These are phyloP conservation scores for Alces alces DNA, from an alignment of 2,113 vertebrate species.

Conservation along the genomic window DNA sequence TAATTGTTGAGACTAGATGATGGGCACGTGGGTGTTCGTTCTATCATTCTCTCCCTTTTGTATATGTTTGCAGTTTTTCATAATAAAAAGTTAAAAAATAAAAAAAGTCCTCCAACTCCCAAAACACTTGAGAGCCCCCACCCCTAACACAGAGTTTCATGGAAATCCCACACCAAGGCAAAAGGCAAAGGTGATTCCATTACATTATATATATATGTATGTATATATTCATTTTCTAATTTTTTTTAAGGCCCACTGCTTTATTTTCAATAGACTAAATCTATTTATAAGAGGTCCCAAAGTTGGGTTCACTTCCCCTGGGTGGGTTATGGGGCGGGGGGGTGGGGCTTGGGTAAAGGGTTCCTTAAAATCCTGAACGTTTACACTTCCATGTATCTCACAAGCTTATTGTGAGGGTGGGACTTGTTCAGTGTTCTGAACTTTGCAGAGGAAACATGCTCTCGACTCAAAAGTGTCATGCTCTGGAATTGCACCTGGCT, in stretches of 20 bases:
- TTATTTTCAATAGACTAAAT: conserved; percentile 69
- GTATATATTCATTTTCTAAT: conserved; percentile 67
- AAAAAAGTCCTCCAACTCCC: conserved; percentile 44
- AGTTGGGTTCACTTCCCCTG: conserved; percentile 50
- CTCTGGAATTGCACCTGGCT: conserved; percentile 73
- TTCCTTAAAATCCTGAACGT: conserved; percentile 59
- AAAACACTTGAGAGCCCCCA: conserved; percentile 37
- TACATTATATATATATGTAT: conserved; percentile 22
- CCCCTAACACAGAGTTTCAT: conserved; percentile 32
- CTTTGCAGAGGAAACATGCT: conserved; percentile 53
- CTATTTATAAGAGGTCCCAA: conserved; percentile 60
- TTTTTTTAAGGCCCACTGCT: conserved; percentile 63
- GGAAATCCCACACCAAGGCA: conserved; percentile 18
- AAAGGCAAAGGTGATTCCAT: conserved; percentile 45
- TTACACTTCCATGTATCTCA: conserved; percentile 73
- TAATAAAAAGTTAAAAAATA: conserved; percentile 61
- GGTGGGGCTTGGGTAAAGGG: conserved; percentile 59
- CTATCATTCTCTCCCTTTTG: conserved; percentile 56
- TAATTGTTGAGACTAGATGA: conserved; percentile 19
- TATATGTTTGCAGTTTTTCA: conserved; percentile 69
- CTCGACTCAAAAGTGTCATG: conserved; percentile 62
- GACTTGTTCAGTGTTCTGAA: conserved; percentile 74
- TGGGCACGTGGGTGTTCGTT: not conserved
- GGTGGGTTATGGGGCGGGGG: conserved; percentile 59
- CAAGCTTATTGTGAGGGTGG: conserved; percentile 66